Base-by-base conservation (phyloP, 2,113 vertebrate species). In the Piprites chloris region DNA sequence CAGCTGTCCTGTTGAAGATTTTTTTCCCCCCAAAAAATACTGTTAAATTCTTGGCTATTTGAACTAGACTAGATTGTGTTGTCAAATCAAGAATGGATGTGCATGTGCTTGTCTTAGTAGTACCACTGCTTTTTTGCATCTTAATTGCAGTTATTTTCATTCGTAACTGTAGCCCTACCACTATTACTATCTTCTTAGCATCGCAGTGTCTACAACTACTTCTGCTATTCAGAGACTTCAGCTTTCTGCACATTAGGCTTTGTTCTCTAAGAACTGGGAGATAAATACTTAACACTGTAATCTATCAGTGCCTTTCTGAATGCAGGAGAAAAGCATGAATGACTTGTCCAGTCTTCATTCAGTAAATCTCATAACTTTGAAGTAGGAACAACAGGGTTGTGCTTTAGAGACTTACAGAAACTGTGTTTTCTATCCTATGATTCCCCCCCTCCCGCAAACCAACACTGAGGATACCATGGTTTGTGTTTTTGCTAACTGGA, bases 81-180 rank as follows among this genome's bases (percentile, higher is more conserved):
- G 98, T 99, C 98, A 96, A 95, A 97, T 97, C 96, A 87, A 97
- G 98, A 98, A 98, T 98, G 99, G 98, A 98, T 98, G 99, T 99
- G 98, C 98, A 99, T 98, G 99, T 98, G 98, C 98, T 98, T 96
- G 98, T 99, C 98, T 97, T 98, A 96, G 98, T 98, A 98, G 98
- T 97, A 95, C 97, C 98, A 96, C 98, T 98, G 98, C 98, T 97
- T 96, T 96, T 96, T 97, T 97, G 97, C 97, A 98, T 97, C 98
- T 97, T 83, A 98, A 97, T 97, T 97, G 97, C 98, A 95, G 97
- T 96, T 97, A 90, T 96, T 97, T 97, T 96, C 96, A 97, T 95
- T 93, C 77, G 90, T 95, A 86, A 96, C 97, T 97, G 98, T 98
- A 94, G 98, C 89, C 94, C 89, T 94, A 81, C 90, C 97, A 90